Evolutionary conservation across 2,888 invertebrate genomes (phyloP).

Genomic region (Liopterus haemorrhoidalis): DNA sequence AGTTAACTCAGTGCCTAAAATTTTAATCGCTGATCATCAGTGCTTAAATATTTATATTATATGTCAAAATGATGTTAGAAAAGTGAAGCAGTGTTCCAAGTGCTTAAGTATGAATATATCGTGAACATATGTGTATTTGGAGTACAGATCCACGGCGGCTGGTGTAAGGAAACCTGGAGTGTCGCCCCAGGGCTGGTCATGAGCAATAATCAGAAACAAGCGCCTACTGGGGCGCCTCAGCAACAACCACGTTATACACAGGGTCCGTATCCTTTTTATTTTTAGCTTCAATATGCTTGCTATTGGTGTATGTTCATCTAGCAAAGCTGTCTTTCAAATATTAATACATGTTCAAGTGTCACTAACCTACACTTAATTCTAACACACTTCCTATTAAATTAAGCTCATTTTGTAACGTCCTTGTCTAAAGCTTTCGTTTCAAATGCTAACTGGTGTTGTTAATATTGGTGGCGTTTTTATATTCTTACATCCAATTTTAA

Average conservation of each 20-base stretch:
- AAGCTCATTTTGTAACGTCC: no score
- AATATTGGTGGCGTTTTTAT: no score
- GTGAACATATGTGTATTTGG: slow-evolving; percentile 43
- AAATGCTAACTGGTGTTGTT: no score
- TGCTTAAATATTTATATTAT: slow-evolving; percentile 32
- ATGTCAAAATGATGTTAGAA: slow-evolving; percentile 32
- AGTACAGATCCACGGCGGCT: slow-evolving; percentile 52
- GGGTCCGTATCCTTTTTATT: slow-evolving; percentile 56
- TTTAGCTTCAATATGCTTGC: no score
- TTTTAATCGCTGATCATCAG: slow-evolving; percentile 36
- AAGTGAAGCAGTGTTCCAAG: slow-evolving; percentile 36
- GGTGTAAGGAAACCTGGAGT: slow-evolving; percentile 54
- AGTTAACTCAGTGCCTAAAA: slow-evolving; percentile 36
- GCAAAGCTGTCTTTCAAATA: no score
- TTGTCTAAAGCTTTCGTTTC: no score
- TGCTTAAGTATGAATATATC: slow-evolving; percentile 41
- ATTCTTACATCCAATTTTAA: no score
- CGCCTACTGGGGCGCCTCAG: slow-evolving; percentile 56
- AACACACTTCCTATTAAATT: no score
- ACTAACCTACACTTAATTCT: no score
- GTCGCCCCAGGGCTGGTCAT: slow-evolving; percentile 57
- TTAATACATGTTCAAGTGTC: no score
- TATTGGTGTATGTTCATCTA: no score
- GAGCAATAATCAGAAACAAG: slow-evolving; percentile 62
- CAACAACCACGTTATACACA: slow-evolving; percentile 52